Conservation (phyloP, 2,113 vertebrate species). For the Calidris pygmaea region DNA sequence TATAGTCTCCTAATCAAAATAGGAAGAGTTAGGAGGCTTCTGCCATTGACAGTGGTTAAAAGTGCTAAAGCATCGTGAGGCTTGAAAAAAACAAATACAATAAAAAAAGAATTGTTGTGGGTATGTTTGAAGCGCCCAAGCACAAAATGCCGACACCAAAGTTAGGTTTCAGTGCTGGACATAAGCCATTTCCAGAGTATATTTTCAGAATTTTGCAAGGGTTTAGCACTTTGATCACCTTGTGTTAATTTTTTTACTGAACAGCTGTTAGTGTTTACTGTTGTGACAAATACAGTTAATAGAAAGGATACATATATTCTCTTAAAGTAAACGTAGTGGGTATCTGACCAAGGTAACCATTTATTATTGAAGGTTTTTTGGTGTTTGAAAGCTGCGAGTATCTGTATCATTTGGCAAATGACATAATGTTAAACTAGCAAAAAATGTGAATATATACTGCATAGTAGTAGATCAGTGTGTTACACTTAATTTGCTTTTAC, state of each 20-base stretch:
- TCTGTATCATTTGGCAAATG: constrained; percentile 20
- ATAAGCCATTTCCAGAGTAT: neutral
- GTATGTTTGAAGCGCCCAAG: neutral
- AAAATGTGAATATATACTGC: neutral
- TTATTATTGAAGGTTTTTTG: neutral
- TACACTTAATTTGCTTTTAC: constrained; percentile 2
- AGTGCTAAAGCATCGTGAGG: neutral
- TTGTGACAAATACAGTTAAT: constrained; percentile 11
- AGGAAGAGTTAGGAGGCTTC: neutral
- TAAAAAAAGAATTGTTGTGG: neutral
- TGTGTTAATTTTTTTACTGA: neutral
- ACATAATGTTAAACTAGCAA: neutral
- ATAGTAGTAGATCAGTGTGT: neutral
- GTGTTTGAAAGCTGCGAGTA: constrained; percentile 3
- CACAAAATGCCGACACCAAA: neutral
- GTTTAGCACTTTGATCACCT: neutral
- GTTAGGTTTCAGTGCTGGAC: neutral
- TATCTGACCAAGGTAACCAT: constrained; percentile 15
- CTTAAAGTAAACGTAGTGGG: neutral
- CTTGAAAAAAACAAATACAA: neutral
- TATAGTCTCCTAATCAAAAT: neutral
- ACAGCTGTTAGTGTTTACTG: constrained; percentile 7
- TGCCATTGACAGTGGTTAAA: neutral
- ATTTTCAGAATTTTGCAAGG: neutral
- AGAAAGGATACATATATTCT: neutral